Base-by-base conservation (phyloP, 2,888 invertebrate species). In the Platycnemis pennipes region DNA sequence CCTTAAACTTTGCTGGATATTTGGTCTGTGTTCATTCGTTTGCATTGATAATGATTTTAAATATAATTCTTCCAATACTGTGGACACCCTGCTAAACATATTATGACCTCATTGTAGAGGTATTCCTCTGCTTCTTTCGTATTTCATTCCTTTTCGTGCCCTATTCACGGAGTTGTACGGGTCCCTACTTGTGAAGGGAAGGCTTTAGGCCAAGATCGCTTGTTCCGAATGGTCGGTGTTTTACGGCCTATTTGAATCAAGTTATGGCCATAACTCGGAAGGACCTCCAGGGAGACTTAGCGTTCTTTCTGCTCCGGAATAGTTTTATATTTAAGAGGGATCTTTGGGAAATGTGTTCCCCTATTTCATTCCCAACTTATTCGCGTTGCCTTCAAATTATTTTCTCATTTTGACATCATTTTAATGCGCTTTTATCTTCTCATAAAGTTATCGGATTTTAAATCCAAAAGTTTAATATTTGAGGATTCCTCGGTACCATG, bases 181-280 rank as follows among this genome's bases (percentile, higher is more conserved):
- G 46, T 87, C 77, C 77, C 31, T 37, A 13, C 31, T 26, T 13
- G 13, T 77, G 77, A 37, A 77, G 7, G 77, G 77, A 77, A 37
- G 37, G 77, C 31, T 77, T 77, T 77, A 77, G 31, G 13, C 37
- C 16, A 37, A 37, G 37, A 77, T 77, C 11, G 37, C 77, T 77
- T 37, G 77, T 16, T 77, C 0, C 77, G 77, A 77, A 77, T 77
- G 8, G 37, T 4, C 37, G 77, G 77, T 37, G 26, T 31, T 77
- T 77, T 77, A 77, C 77, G 77, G 37, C 77, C 37, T 77, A 77
- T 37, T 77, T 77, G 77, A 77, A 37, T 77, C 77, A 77, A 37
- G 37, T 77, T 77, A 77, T 77, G 37, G 37, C 37, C 77, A 37
- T 77, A 37, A 31, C 77, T 26, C 1, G 13, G 77, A 26, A 77